Conservation (phyloP, 2,797 vertebrate genomes). For the Alosa sapidissima region DNA sequence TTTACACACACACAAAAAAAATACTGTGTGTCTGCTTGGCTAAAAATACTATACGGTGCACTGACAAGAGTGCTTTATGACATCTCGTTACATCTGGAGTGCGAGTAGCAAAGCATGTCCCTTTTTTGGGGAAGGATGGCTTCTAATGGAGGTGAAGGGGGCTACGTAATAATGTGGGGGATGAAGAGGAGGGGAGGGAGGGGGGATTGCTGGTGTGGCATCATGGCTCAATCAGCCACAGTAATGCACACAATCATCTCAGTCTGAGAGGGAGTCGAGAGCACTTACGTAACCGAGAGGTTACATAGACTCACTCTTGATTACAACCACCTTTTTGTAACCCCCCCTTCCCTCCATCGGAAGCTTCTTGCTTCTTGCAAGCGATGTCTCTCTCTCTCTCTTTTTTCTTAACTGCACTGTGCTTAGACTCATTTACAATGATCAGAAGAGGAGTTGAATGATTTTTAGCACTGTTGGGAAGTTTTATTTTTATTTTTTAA, state of each 20-base stretch:
- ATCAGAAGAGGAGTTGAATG: neutral
- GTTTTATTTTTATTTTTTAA: no score
- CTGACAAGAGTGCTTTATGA: constrained; percentile 4
- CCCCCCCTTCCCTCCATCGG: constrained; percentile 22
- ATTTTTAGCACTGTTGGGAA: neutral
- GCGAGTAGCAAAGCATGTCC: constrained; percentile 11
- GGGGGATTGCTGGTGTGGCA: constrained; percentile 29
- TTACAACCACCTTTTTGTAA: constrained; percentile 44
- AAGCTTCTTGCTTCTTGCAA: neutral
- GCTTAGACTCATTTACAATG: neutral
- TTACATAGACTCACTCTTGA: constrained; percentile 33
- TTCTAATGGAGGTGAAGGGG: constrained; percentile 23
- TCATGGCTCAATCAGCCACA: constrained; percentile 51
- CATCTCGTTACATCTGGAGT: constrained; percentile 20
- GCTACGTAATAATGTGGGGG: constrained; percentile 35
- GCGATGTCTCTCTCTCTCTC: neutral
- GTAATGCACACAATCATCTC: constrained; percentile 49
- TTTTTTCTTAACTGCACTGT: neutral
- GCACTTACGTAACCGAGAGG: constrained; percentile 45
- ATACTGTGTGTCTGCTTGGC: neutral
- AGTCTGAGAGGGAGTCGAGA: constrained; percentile 44
- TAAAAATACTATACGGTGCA: constrained; percentile 14
- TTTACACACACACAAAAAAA: neutral
- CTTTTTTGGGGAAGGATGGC: constrained; percentile 6
- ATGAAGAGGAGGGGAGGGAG: constrained; percentile 28